Conservation (phyloP, 2,888 invertebrate species). For the Torymus tubicola region DNA sequence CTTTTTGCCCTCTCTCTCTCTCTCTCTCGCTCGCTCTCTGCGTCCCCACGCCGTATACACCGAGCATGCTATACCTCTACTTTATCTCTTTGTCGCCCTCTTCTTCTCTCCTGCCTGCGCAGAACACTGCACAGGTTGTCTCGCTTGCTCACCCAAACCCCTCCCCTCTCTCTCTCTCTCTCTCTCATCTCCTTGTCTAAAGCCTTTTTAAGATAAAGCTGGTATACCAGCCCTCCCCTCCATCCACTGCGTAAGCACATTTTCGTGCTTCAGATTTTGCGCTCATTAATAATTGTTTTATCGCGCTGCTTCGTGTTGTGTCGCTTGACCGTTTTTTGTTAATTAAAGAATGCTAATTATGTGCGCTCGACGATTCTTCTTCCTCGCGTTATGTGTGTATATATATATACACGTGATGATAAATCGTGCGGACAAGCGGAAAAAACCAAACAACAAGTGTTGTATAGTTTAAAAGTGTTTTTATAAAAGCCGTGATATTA, state of each 20-base stretch:
- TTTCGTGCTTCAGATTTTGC: slow-evolving; percentile 42
- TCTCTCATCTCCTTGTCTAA: slow-evolving; percentile 43
- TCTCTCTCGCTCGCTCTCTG: slow-evolving; percentile 50
- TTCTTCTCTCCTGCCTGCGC: not conserved
- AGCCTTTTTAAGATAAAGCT: slow-evolving; percentile 54
- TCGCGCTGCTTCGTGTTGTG: not conserved
- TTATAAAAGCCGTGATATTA: too few species aligned
- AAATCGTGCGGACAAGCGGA: not conserved
- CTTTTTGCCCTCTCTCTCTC: slow-evolving; percentile 52
- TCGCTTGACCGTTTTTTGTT: slow-evolving; percentile 16
- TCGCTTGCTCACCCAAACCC: slow-evolving; percentile 30
- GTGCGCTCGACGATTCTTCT: not conserved
- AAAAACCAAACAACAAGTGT: too few species aligned
- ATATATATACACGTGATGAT: not conserved
- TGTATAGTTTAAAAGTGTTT: too few species aligned
- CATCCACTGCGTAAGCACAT: slow-evolving; percentile 30
- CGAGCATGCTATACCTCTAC: slow-evolving; percentile 29
- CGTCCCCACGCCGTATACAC: slow-evolving; percentile 5
- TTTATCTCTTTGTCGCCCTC: slow-evolving; percentile 45
- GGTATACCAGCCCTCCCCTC: not conserved
- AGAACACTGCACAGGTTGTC: too few species aligned
- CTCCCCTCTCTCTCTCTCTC: not conserved
- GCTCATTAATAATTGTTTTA: slow-evolving; percentile 57
- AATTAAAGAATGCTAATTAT: slow-evolving; percentile 35
- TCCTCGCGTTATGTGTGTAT: not conserved